Evolutionary conservation across 2,113 vertebrate genomes (phyloP).

Genomic region (Podilymbus podiceps): DNA sequence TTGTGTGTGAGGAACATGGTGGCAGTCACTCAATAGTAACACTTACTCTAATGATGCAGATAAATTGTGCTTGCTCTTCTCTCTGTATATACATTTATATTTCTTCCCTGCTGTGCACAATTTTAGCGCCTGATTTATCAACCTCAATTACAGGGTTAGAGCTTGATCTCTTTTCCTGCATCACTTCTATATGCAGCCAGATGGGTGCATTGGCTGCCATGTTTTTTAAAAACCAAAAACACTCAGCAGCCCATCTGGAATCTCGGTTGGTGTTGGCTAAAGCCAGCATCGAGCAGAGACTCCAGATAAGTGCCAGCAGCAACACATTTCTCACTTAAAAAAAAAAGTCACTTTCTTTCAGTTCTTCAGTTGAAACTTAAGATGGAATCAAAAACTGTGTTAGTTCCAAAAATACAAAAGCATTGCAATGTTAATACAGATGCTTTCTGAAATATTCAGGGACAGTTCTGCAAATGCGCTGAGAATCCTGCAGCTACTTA

Average conservation of each 20-base stretch:
- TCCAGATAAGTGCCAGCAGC: constrained; percentile 54
- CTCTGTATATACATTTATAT: constrained; percentile 55
- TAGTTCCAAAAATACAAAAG: background rate
- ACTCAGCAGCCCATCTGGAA: constrained; percentile 70
- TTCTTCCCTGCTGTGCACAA: constrained; percentile 52
- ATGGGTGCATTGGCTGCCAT: constrained; percentile 73
- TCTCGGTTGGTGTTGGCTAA: constrained; percentile 59
- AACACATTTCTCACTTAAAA: constrained; percentile 18
- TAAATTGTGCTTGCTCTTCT: constrained; percentile 66
- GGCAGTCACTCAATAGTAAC: constrained; percentile 56
- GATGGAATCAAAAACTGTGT: background rate
- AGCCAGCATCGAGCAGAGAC: constrained; percentile 53
- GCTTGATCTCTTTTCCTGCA: constrained; percentile 39
- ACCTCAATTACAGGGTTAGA: constrained; percentile 51
- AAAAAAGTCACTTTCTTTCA: background rate
- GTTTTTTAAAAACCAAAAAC: constrained; percentile 70
- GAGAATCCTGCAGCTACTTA: background rate
- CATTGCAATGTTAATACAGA: background rate
- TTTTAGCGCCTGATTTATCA: constrained; percentile 70
- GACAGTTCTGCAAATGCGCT: background rate
- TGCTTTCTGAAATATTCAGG: background rate
- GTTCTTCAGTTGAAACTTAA: constrained; percentile 20
- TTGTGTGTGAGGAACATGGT: background rate
- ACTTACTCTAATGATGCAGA: constrained; percentile 56
- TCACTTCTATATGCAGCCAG: constrained; percentile 62